phyloP scores from a whole-genome alignment of 2,888 invertebrate species.

The Ophion slaviceki region DNA sequence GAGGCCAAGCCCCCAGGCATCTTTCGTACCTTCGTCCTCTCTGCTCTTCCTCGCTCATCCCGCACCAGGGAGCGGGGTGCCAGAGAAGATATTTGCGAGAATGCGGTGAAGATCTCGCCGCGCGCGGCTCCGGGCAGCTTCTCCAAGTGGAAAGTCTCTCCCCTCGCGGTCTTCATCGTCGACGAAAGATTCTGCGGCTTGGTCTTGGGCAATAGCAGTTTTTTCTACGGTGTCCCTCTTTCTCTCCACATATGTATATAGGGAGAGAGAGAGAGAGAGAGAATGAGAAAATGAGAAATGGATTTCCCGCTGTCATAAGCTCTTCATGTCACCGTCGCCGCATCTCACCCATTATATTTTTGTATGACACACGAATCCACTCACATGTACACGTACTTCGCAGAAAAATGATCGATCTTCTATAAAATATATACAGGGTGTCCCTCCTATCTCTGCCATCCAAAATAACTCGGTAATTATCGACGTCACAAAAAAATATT shows the following conservation, averaged over 20 bases:
- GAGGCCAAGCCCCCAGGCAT: conserved; percentile 38
- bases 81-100: conserved; percentile 34
- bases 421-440: background rate
- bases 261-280: background rate
- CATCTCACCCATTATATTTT: conserved; percentile 58
- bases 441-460: no score
- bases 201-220: conserved; percentile 9
- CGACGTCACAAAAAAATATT: no score
- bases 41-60: background rate
- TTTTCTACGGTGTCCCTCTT: conserved; percentile 33
- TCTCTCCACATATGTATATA: background rate
- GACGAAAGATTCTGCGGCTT: conserved; percentile 28
- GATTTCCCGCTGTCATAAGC: conserved; percentile 9
- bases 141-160: conserved; percentile 59
- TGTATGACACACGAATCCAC: conserved; percentile 14
- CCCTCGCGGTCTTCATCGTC: conserved; percentile 41
- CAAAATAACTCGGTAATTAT: no score
- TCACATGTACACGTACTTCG: background rate
- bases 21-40: conserved; percentile 7
- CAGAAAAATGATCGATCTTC: conserved; percentile 51
- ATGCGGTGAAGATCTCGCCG: conserved; percentile 25
- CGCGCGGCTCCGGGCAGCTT: conserved; percentile 53
- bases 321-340: conserved; percentile 13
- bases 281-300: background rate
- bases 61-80: conserved; percentile 40